Evolutionary conservation across 2,888 invertebrate species (phyloP).

Genomic region (Homarus gammarus): DNA sequence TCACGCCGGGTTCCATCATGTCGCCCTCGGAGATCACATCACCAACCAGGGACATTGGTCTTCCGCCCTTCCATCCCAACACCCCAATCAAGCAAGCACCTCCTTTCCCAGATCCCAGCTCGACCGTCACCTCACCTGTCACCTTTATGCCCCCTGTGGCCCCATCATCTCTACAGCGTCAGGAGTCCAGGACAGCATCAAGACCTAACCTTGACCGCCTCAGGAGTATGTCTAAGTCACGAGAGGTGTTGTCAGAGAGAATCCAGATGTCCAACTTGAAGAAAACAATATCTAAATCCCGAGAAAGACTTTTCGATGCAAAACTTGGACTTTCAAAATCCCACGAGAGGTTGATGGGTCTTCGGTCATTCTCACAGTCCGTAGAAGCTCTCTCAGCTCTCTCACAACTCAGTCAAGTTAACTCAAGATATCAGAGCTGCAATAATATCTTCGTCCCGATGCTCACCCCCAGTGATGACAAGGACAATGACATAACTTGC

Average conservation of each 20-base stretch:
- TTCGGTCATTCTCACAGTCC: slow-evolving; percentile 73
- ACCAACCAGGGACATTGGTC: slow-evolving; percentile 58
- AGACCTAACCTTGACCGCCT: slow-evolving; percentile 72
- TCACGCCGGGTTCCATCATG: background rate
- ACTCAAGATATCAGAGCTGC: slow-evolving; percentile 71
- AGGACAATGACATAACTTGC: slow-evolving; percentile 40
- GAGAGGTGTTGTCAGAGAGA: slow-evolving; percentile 81
- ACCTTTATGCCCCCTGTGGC: slow-evolving; percentile 40
- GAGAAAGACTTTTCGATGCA: slow-evolving; percentile 78
- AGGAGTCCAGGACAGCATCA: slow-evolving; percentile 56
- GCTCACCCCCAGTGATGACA: slow-evolving; percentile 38
- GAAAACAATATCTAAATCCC: slow-evolving; percentile 78
- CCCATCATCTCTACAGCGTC: slow-evolving; percentile 47
- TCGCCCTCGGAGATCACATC: slow-evolving; percentile 38
- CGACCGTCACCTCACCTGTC: slow-evolving; percentile 46
- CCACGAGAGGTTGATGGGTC: slow-evolving; percentile 72
- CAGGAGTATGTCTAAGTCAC: slow-evolving; percentile 81
- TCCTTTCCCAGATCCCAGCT: slow-evolving; percentile 30
- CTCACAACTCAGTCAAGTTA: slow-evolving; percentile 64
- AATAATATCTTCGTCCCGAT: slow-evolving; percentile 67
- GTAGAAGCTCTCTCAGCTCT: slow-evolving; percentile 72
- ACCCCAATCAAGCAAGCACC: slow-evolving; percentile 63
- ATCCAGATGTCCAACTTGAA: slow-evolving; percentile 78
- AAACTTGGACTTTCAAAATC: slow-evolving; percentile 78
- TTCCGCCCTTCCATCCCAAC: slow-evolving; percentile 72